phyloP scores from a whole-genome alignment of 2,113 vertebrate species.

The Actinemys pallida region DNA sequence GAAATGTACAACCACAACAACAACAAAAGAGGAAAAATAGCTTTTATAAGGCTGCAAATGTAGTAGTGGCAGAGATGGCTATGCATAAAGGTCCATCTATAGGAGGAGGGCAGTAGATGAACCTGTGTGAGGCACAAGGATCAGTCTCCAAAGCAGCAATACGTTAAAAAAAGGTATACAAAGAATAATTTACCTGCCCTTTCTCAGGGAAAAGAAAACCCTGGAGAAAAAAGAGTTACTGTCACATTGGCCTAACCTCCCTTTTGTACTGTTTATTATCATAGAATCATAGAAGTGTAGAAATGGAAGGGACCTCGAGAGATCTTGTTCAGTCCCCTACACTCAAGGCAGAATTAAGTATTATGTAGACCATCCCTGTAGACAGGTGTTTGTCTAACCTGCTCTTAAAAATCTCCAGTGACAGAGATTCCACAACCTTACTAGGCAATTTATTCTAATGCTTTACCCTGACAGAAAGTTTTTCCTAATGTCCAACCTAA shows the following conservation, averaged over 20 bases:
- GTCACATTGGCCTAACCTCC: not conserved
- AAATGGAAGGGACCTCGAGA: too few species aligned
- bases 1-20: not conserved
- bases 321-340: too few species aligned
- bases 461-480: too few species aligned
- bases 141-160: not conserved
- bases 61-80: not conserved
- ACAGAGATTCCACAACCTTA: too few species aligned
- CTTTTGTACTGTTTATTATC: too few species aligned
- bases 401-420: too few species aligned
- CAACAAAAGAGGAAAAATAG: not conserved
- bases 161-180: not conserved
- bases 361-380: too few species aligned
- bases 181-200: not conserved
- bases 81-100: not conserved
- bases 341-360: too few species aligned
- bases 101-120: conserved; percentile 19
- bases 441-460: too few species aligned
- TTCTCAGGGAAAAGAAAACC: not conserved
- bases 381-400: too few species aligned
- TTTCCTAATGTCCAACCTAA: too few species aligned
- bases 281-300: too few species aligned
- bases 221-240: not conserved
- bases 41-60: not conserved
- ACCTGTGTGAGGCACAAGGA: not conserved